Conservation (phyloP, 2,797 vertebrate species). For the Melanotaenia parkinsoni region DNA sequence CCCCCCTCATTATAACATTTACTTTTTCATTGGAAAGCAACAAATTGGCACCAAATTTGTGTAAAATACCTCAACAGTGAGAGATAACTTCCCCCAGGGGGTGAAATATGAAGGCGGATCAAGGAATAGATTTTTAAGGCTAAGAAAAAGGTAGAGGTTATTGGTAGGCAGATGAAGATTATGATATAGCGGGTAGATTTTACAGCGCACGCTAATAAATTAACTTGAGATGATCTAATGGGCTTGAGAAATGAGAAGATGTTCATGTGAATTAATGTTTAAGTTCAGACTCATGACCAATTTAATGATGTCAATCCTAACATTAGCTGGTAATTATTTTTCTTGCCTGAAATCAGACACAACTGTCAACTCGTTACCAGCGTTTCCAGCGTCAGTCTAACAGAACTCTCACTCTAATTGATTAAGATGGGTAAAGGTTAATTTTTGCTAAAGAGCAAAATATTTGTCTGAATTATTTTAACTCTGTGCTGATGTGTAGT, state of each 20-base stretch:
- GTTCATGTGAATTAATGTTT: constrained; percentile 23
- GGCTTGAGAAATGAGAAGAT: constrained; percentile 11
- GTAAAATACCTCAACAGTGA: constrained; percentile 59
- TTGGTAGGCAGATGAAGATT: constrained; percentile 26
- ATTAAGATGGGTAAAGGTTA: background rate
- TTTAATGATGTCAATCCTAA: constrained; percentile 13
- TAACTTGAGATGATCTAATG: constrained; percentile 9
- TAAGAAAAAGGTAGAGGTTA: constrained; percentile 30
- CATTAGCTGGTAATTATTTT: background rate
- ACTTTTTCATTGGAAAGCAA: constrained; percentile 69
- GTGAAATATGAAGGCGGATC: constrained; percentile 33
- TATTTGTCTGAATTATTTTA: background rate
- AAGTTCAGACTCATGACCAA: constrained; percentile 14
- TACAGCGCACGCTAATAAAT: constrained; percentile 19
- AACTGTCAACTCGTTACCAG: background rate
- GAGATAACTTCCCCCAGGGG: constrained; percentile 42
- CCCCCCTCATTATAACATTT: constrained; percentile 75
- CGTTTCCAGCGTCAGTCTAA: background rate
- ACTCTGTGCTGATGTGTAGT: background rate
- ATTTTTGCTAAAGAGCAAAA: background rate
- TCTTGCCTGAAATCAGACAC: background rate
- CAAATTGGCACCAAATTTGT: constrained; percentile 76
- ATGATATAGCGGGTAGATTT: constrained; percentile 29
- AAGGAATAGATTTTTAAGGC: constrained; percentile 38
- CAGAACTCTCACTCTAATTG: background rate